A percentile compares a stretch with the other conserved stretches of the same genome.
phyloP scores from a whole-genome alignment of 2,113 vertebrate species.

The Gambusia affinis region DNA sequence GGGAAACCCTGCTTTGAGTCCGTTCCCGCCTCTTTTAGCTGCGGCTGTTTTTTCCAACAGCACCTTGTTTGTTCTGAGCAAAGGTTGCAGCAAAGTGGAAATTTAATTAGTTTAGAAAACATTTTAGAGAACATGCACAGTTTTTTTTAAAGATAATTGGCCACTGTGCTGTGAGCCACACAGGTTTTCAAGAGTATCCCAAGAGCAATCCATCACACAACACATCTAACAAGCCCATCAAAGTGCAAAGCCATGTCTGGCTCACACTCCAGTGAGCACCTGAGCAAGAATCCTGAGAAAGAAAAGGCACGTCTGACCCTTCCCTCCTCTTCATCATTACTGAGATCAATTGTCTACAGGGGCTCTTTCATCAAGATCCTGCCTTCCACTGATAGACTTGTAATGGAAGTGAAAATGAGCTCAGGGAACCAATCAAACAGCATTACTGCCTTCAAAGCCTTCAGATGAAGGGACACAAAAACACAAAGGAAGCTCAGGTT shows the following conservation, averaged over 20 bases:
- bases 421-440: conserved; percentile 47
- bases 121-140: background rate
- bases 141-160: conserved; percentile 37
- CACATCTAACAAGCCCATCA: conserved; percentile 42
- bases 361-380: conserved; percentile 58
- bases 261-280: conserved; percentile 22
- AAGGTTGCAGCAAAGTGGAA: conserved; percentile 36
- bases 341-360: conserved; percentile 67
- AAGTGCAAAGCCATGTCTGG: conserved; percentile 7
- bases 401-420: conserved; percentile 70
- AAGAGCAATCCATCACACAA: conserved; percentile 35
- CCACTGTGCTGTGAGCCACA: conserved; percentile 17
- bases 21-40: conserved; percentile 22
- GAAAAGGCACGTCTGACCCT: conserved; percentile 43
- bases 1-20: conserved; percentile 34
- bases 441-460: conserved; percentile 41
- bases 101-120: conserved; percentile 47
- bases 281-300: conserved; percentile 35
- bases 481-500: conserved; percentile 22
- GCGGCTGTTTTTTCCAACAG: background rate
- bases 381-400: conserved; percentile 58
- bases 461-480: background rate
- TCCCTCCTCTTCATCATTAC: conserved; percentile 58
- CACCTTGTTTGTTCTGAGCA: conserved; percentile 9
- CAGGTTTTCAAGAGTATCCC: conserved; percentile 17